Evolutionary conservation across 2,113 vertebrate species (phyloP).

Genomic region (Oncorhynchus masou): DNA sequence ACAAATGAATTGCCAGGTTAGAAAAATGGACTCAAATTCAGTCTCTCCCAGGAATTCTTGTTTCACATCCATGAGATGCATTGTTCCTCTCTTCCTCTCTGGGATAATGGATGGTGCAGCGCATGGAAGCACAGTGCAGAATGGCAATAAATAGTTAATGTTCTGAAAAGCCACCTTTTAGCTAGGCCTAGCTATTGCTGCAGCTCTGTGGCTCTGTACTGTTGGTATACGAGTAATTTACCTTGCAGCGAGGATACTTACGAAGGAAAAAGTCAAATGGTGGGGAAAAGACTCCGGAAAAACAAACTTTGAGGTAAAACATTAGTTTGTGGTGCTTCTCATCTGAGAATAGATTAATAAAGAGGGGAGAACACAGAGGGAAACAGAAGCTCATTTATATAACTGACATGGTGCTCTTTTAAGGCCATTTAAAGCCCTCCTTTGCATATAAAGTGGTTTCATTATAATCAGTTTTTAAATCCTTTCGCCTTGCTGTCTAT

Average conservation of each 20-base stretch:
- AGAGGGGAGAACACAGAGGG: conserved; percentile 15
- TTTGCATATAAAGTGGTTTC: conserved; percentile 56
- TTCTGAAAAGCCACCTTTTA: conserved; percentile 47
- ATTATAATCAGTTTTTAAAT: conserved; percentile 56
- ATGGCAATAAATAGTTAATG: conserved; percentile 65
- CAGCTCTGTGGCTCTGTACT: conserved; percentile 23
- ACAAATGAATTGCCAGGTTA: conserved; percentile 66
- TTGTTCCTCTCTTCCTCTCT: conserved; percentile 49
- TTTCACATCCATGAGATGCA: conserved; percentile 52
- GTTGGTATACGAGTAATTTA: conserved; percentile 26
- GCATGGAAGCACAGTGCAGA: conserved; percentile 42
- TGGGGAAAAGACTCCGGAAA: neutral
- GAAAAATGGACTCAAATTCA: conserved; percentile 64
- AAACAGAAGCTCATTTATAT: conserved; percentile 21
- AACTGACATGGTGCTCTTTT: conserved; percentile 41
- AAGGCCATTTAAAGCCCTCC: conserved; percentile 41
- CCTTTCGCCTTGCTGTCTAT: conserved; percentile 40
- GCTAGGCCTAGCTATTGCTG: conserved; percentile 2
- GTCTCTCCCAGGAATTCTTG: conserved; percentile 62
- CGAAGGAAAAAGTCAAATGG: neutral
- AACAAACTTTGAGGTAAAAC: conserved; percentile 14
- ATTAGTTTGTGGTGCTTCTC: neutral
- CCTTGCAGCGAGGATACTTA: neutral
- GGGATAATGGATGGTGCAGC: conserved; percentile 63
- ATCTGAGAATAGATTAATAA: conserved; percentile 21